Evolutionary conservation across 2,113 vertebrate species (phyloP).

Genomic region (Scortum barcoo): DNA sequence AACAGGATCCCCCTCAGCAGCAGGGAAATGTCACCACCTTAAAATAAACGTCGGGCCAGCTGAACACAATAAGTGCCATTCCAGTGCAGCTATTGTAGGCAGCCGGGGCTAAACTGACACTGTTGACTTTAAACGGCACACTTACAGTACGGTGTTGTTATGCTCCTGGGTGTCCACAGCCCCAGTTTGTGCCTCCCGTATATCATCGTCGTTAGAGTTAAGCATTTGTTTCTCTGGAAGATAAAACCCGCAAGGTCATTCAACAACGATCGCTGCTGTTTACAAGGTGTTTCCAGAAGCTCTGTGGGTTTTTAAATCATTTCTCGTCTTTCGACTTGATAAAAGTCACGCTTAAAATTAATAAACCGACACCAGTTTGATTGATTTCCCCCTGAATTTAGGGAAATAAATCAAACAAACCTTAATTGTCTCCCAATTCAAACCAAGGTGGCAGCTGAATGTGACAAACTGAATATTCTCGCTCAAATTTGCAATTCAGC

Average conservation of each 20-base stretch:
- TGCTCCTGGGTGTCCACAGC: not conserved
- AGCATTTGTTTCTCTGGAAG: slow-evolving; percentile 14
- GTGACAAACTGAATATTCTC: no score
- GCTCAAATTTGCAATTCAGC: not conserved
- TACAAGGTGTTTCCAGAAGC: not conserved
- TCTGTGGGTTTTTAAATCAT: not conserved
- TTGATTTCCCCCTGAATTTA: no score
- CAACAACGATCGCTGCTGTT: not conserved
- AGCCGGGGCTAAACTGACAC: slow-evolving; percentile 7
- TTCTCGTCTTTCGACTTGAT: not conserved
- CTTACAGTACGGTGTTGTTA: not conserved
- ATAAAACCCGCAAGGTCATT: not conserved
- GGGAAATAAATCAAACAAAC: no score
- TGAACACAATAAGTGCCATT: slow-evolving; percentile 49
- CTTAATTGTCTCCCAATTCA: not conserved
- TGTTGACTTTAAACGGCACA: not conserved
- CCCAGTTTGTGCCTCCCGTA: not conserved
- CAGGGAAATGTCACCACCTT: slow-evolving; percentile 55
- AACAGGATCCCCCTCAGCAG: not conserved
- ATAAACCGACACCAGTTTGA: no score
- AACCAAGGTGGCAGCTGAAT: not conserved
- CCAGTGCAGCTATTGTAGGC: slow-evolving; percentile 39
- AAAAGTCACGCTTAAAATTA: no score
- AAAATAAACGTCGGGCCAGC: slow-evolving; percentile 60
- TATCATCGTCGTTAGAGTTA: not conserved